Base-by-base conservation (phyloP, 64 coral and sea anemone genomes). In the Catalaphyllia jardinei region DNA sequence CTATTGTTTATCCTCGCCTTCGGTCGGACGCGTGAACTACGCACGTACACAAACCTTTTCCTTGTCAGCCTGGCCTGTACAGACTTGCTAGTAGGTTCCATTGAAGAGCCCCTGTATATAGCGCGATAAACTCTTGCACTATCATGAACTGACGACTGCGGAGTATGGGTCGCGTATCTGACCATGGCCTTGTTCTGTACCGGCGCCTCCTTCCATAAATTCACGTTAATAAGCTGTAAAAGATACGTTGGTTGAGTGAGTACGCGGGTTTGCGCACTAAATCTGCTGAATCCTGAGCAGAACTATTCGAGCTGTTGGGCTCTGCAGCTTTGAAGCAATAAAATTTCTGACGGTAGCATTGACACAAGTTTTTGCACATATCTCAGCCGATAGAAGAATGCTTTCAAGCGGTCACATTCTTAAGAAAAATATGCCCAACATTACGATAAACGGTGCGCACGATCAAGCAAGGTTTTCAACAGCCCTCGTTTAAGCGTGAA, bases 101-200 rank as follows among this genome's bases (percentile, higher is more conserved):
- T 92, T 55, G 90, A 87, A 4, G 81, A 92, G 49, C 90, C 90
- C 3, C 78, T 77, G 11, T 92, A 87, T 12, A 85, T 92, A 6
- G 39, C 90, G 27, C 75, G 86, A 35, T 76, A 92, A 79, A 15
- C 86, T 54, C 52, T 76, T 1, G 90, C 84, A 4, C 62, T 92
- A 33, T 67, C 67, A 1, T 82, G 83, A n/a, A 24, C 31, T 19
- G 82, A 83, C 8, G 71, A 30, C 39, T 92, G 90, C 27, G 74
- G 64, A 19, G 83, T 87, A 3, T 78, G 90, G 57, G 62, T 92
- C 55, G 49, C 86, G 29, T 92, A 87, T 19, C 65, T 67, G n/a
- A 86, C 84, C 29, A 86, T 79, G 14, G 90, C 82, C 0, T 87
- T 92, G 74, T 86, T 92, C 46, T 92, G 90, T 57, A 92, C 90